Conservation (phyloP, 1,140 invertebrate species). For the Sesamia nonagrioides region DNA sequence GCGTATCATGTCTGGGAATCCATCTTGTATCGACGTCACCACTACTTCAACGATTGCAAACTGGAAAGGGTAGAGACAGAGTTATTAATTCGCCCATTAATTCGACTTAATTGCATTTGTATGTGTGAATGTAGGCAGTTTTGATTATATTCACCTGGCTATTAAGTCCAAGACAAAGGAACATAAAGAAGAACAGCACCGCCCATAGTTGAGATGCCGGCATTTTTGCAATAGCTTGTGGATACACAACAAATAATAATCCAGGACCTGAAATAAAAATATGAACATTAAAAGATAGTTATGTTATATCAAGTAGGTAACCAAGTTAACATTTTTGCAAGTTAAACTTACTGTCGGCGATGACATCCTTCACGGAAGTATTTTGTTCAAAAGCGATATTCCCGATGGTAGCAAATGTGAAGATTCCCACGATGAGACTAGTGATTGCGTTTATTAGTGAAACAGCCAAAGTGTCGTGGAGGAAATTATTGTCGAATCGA, state of each 20-base stretch:
- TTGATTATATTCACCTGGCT: constrained; percentile 91
- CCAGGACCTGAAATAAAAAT: constrained; percentile 91
- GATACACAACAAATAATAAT: constrained; percentile 96
- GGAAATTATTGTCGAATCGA: constrained; percentile 96
- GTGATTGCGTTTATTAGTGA: constrained; percentile 94
- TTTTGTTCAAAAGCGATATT: constrained; percentile 94
- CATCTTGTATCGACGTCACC: constrained; percentile 96
- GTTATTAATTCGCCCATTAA: not conserved
- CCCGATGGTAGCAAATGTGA: constrained; percentile 95
- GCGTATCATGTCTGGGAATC: constrained; percentile 94
- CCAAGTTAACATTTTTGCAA: not conserved
- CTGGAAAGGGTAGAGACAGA: constrained; percentile 84
- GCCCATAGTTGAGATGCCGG: constrained; percentile 95
- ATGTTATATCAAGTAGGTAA: not conserved
- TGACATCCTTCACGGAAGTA: constrained; percentile 93
- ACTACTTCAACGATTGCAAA: constrained; percentile 97
- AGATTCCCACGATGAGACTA: constrained; percentile 94
- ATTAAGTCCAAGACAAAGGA: constrained; percentile 95
- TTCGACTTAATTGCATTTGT: not conserved
- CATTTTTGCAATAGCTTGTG: constrained; percentile 96
- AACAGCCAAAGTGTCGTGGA: constrained; percentile 94
- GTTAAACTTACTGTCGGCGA: constrained; percentile 92
- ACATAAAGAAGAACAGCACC: constrained; percentile 96
- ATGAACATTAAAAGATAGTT: constrained; percentile 14
- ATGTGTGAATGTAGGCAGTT: too few relatives aligned